phyloP scores from a whole-genome alignment of 1,140 invertebrate genomes.

The Radopholus similis region DNA sequence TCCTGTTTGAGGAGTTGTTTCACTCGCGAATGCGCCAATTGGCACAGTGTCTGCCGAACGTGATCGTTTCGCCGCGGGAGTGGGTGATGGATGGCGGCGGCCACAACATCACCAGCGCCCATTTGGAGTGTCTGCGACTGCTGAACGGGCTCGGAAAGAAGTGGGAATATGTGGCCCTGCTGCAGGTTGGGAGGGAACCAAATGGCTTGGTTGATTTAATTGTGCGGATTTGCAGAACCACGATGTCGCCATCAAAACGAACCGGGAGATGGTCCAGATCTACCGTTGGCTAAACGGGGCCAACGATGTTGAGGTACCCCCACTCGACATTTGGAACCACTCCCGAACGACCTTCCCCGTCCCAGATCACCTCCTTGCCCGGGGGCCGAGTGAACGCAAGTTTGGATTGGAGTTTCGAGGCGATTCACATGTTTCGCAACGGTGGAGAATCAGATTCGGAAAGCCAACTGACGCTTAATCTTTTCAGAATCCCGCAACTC shows the following conservation, averaged over 20 bases:
- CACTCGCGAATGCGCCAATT: conserved; percentile 3
- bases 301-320: conserved; percentile 23
- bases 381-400: neutral
- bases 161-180: conserved; percentile 14
- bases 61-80: conserved; percentile 1
- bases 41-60: conserved; percentile 15
- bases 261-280: conserved; percentile 25
- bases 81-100: conserved; percentile 12
- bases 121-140: conserved; percentile 11
- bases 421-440: conserved; percentile 19
- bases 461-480: neutral
- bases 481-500: conserved; percentile 9
- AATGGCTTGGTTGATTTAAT: neutral
- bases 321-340: neutral
- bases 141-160: neutral
- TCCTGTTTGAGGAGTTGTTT: neutral
- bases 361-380: neutral
- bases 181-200: neutral
- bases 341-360: neutral
- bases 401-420: conserved; percentile 11
- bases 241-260: conserved; percentile 24
- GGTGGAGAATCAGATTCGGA: neutral
- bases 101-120: conserved; percentile 6
- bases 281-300: conserved; percentile 26
- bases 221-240: conserved; percentile 21